Evolutionary conservation across 2,113 vertebrate species (phyloP).

Genomic region (Antennarius striatus): DNA sequence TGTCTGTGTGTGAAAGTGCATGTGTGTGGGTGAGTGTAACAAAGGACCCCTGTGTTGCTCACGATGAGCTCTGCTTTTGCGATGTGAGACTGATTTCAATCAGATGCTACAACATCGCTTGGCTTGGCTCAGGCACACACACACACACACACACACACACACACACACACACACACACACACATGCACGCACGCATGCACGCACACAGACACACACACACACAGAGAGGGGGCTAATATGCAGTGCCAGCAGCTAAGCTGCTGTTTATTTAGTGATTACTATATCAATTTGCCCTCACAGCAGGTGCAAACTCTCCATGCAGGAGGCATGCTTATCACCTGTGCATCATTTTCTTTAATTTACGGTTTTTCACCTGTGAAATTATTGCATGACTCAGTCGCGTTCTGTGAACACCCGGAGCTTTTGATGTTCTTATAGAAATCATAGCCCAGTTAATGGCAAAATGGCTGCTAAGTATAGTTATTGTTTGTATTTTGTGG

Average conservation of each 20-base stretch:
- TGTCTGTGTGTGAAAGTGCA: conserved; percentile 14
- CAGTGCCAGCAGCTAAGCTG: conserved; percentile 32
- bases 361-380: conserved; percentile 21
- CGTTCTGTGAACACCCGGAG: too few species aligned
- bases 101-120: conserved; percentile 39
- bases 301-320: conserved; percentile 41
- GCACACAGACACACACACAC: conserved; percentile 11
- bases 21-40: background rate
- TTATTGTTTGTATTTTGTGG: background rate
- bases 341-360: conserved; percentile 2
- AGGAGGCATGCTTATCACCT: conserved; percentile 20
- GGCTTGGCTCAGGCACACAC: conserved; percentile 1
- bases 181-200: conserved; percentile 1
- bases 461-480: conserved; percentile 3
- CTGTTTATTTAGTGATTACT: conserved; percentile 59
- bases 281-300: conserved; percentile 55
- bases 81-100: conserved; percentile 44
- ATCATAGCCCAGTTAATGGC: too few species aligned
- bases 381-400: too few species aligned
- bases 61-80: conserved; percentile 36
- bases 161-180: conserved; percentile 6
- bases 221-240: background rate
- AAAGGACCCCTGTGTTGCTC: conserved; percentile 29
- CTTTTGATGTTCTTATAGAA: too few species aligned
- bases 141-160: conserved; percentile 14